Evolutionary conservation across 1,140 invertebrate genomes (phyloP).

Genomic region (Halyomorpha halys): DNA sequence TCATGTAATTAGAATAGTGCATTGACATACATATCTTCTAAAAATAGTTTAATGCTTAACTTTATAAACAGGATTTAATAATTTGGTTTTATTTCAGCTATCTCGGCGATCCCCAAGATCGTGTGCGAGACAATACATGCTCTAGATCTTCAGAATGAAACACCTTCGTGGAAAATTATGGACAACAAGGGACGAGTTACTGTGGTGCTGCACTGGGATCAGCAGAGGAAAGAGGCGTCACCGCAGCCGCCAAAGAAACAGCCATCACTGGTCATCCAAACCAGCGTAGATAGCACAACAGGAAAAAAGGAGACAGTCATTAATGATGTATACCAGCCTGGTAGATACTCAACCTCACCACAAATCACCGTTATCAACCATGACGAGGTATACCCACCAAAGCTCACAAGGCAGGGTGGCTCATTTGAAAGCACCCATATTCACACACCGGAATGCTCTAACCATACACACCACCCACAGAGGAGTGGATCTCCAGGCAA

Average conservation of each 20-base stretch:
- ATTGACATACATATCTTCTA: neutral
- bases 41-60: neutral
- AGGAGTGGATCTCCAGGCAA: constrained; percentile 46
- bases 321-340: constrained; percentile 42
- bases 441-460: constrained; percentile 72
- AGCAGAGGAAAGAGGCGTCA: constrained; percentile 43
- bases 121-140: constrained; percentile 92
- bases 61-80: neutral
- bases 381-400: constrained; percentile 47
- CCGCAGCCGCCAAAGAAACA: constrained; percentile 45
- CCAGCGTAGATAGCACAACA: constrained; percentile 49
- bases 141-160: constrained; percentile 85
- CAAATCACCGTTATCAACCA: constrained; percentile 86
- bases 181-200: constrained; percentile 90
- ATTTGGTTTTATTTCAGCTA: constrained; percentile 46
- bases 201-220: constrained; percentile 87
- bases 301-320: constrained; percentile 43
- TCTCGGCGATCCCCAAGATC: constrained; percentile 89
- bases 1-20: too few relatives aligned
- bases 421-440: constrained; percentile 66
- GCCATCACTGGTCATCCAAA: constrained; percentile 62
- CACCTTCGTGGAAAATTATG: constrained; percentile 93
- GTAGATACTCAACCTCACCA: constrained; percentile 45
- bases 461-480: constrained; percentile 57
- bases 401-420: constrained; percentile 45